Conservation (phyloP, 2,797 vertebrate genomes). For the Octomys mimax region DNA sequence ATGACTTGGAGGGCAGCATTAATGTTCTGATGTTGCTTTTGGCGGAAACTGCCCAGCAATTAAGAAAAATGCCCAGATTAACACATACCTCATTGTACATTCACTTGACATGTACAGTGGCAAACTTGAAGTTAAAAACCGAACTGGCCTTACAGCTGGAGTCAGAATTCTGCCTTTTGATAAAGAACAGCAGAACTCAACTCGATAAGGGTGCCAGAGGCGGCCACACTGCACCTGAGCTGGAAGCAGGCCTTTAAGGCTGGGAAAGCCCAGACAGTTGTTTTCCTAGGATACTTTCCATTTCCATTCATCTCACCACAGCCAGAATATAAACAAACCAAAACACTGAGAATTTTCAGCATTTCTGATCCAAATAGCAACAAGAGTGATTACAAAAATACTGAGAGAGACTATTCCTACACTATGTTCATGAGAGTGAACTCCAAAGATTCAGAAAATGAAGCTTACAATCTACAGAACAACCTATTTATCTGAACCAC, state of each 20-base stretch:
- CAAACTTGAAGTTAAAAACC: slow-evolving; percentile 28
- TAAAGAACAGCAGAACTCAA: slow-evolving; percentile 50
- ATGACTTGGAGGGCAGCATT: slow-evolving; percentile 83
- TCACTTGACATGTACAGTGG: slow-evolving; percentile 74
- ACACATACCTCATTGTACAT: slow-evolving; percentile 89
- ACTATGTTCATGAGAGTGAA: background rate
- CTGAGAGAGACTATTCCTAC: background rate
- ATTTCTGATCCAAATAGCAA: slow-evolving; percentile 55
- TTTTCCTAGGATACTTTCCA: slow-evolving; percentile 73
- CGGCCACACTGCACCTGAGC: background rate
- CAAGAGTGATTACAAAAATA: slow-evolving; percentile 52
- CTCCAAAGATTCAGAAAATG: slow-evolving; percentile 38
- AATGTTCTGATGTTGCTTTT: slow-evolving; percentile 89
- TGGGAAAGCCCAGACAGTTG: slow-evolving; percentile 67
- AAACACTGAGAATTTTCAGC: slow-evolving; percentile 59
- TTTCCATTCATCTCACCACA: slow-evolving; percentile 64
- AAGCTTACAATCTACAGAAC: background rate
- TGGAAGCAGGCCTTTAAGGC: slow-evolving; percentile 20
- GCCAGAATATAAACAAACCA: slow-evolving; percentile 69
- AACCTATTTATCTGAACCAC: background rate
- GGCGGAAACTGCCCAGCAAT: slow-evolving; percentile 83
- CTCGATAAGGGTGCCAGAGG: slow-evolving; percentile 29
- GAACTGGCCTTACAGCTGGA: slow-evolving; percentile 24
- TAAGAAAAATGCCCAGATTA: slow-evolving; percentile 88
- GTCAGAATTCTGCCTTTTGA: slow-evolving; percentile 42